These are phyloP conservation scores for Apodemus agrarius DNA, from an alignment of 2,797 vertebrate species.

Conservation along the genomic window DNA sequence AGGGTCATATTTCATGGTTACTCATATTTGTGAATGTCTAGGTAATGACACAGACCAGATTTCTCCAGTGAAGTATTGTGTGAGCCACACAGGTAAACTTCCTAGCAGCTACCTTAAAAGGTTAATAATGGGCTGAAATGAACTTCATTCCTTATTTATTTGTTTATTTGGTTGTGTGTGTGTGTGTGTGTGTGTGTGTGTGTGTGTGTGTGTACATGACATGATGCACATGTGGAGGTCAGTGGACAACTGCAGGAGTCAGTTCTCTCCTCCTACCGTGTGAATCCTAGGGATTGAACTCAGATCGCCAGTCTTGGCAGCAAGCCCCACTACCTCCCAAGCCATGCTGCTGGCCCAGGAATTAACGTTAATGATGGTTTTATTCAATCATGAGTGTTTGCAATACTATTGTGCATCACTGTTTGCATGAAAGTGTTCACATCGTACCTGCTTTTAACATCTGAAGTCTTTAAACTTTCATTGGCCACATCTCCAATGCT, in stretches of 20 bases:
- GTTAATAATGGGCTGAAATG: not conserved
- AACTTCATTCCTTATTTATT: not conserved
- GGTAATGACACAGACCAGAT: not conserved
- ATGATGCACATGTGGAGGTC: not conserved
- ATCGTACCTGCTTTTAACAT: not conserved
- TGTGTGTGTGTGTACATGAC: not conserved
- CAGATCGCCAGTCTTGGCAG: not conserved
- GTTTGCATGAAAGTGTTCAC: not conserved
- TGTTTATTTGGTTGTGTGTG: not conserved
- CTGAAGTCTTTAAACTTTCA: not conserved
- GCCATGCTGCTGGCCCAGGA: not conserved
- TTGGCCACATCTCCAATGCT: not conserved
- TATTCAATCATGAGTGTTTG: not conserved
- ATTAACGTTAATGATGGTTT: conserved; percentile 35
- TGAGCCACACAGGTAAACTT: not conserved
- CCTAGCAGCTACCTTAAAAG: not conserved
- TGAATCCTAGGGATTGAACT: not conserved
- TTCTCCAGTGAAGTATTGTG: not conserved
- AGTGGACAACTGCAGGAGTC: not conserved
- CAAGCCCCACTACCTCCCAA: too few species aligned
- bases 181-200: not conserved
- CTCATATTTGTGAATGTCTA: not conserved
- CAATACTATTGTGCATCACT: not conserved
- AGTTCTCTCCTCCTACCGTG: not conserved
- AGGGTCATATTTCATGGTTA: not conserved